Conservation (phyloP, 1,140 invertebrate species). For the Pogonomyrmex barbatus region DNA sequence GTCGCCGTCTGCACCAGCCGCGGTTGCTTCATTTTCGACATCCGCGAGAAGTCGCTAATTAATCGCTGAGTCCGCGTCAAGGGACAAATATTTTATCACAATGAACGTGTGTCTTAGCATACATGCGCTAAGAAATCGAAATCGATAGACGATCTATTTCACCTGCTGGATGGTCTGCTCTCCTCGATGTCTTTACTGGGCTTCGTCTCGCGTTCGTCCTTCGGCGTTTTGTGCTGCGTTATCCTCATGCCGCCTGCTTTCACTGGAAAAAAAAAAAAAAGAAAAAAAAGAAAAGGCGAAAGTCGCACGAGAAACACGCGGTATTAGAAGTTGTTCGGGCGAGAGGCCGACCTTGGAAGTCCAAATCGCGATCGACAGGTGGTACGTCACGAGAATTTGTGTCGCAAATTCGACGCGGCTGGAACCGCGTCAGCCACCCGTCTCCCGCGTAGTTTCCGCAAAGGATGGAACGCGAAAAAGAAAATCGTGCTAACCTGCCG, state of each 20-base stretch:
- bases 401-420: too few relatives aligned
- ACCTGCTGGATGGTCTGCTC: constrained; percentile 81
- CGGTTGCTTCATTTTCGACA: neutral
- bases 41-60: neutral
- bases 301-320: constrained; percentile 5
- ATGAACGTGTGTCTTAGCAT: neutral
- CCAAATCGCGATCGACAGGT: constrained; percentile 57
- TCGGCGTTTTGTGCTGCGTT: constrained; percentile 93
- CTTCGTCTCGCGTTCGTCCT: constrained; percentile 88
- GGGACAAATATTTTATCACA: neutral
- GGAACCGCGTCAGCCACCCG: neutral
- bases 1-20: neutral
- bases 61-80: neutral
- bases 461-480: neutral
- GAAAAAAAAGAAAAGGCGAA: constrained; percentile 21
- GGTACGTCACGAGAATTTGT: neutral
- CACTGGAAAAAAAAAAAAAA: constrained; percentile 86
- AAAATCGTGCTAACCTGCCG: constrained; percentile 89
- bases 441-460: neutral
- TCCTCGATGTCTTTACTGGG: constrained; percentile 82
- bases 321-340: constrained; percentile 24
- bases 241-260: constrained; percentile 97
- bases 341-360: constrained; percentile 66
- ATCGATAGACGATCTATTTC: neutral
- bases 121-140: neutral